Evolutionary conservation across 2,797 vertebrate genomes (phyloP), one percentile per base, ranked within the genome.

Genomic region (Sebastes steindachneri): DNA sequence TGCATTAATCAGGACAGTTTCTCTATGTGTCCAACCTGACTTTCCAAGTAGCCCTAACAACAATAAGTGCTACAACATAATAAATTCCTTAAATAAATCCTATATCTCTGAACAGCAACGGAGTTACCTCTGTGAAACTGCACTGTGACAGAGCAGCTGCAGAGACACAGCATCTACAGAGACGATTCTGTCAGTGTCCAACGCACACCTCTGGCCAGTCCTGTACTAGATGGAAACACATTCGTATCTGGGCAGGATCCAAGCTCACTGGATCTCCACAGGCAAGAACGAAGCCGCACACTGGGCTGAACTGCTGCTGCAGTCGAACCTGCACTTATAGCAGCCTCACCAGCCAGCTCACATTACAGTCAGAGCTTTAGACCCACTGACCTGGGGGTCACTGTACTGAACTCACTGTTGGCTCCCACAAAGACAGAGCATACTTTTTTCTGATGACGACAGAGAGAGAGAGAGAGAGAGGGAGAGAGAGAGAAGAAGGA

Each of bases 311-410:
- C 45, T 23, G 21, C 57, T 75, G 62, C 75, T 68, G 25, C 51
- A 54, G 33, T 4, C 11, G 33, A 55, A 25, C 45, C 57, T 79
- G 64, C 41, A 78, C 48, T 19, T 51, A 15, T 19, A 26, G 28
- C 37, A 57, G 35, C 45, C 48, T 48, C 48, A 54, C 23, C 70
- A 72, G 84, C 69, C 88, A 87, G 73, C 63, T 90, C 71, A 15
- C 59, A 83, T 87, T 80, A 87, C 51, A 68, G 41, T 88, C 58
- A 79, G 48, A 86, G 59, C 21, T 79, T 72, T 63, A 86, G 83
- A 83, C 66, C 51, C 54, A 35, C 55, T 85, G 79, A 83, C 80
- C 84, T 26, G 51, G 51, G 74, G 74, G 58, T 85, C 78, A 10
- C 73, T 41, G 75, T 68, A 73, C 68, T 71, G 41, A 79, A 74